A percentile compares a stretch with the other conserved stretches of the same genome.
These are phyloP conservation scores for Meandrina meandrites DNA, from an alignment of 92 coral and sea anemone species.

Conservation along the genomic window DNA sequence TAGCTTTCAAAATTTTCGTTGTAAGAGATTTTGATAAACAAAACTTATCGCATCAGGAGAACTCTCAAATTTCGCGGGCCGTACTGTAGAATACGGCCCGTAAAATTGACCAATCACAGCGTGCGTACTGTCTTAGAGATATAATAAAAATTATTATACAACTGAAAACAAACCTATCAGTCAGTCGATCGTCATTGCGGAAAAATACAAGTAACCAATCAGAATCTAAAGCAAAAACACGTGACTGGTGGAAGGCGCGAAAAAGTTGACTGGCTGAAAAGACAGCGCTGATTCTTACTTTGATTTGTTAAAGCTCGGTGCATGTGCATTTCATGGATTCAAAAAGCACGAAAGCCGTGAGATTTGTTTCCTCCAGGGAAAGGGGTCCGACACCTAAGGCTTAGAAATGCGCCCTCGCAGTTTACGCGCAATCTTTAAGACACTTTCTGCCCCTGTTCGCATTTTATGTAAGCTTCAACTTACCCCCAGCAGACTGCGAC, in stretches of 20 bases:
- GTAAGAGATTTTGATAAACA: too few species aligned
- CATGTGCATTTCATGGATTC: too few species aligned
- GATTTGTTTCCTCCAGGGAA: neutral
- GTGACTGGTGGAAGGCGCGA: neutral
- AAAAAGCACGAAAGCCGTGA: neutral
- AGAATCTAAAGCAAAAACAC: neutral
- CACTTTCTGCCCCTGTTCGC: neutral
- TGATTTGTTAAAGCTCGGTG: neutral
- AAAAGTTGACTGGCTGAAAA: neutral
- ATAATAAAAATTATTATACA: too few species aligned
- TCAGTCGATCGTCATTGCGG: too few species aligned
- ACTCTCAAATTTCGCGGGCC: too few species aligned
- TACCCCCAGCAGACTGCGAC: slow-evolving; percentile 72
- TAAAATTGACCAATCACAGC: too few species aligned
- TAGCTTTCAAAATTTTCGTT: too few species aligned
- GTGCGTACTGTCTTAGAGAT: too few species aligned
- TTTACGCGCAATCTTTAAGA: neutral
- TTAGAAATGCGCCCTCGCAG: neutral
- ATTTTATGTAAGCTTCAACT: neutral
- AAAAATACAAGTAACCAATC: neutral
- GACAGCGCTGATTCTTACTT: neutral
- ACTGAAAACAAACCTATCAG: neutral
- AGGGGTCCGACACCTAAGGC: neutral
- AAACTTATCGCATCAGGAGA: too few species aligned
- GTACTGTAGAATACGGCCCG: too few species aligned